Base-by-base conservation (phyloP, 2,113 vertebrate genomes). In the Dipodomys ordii region DNA sequence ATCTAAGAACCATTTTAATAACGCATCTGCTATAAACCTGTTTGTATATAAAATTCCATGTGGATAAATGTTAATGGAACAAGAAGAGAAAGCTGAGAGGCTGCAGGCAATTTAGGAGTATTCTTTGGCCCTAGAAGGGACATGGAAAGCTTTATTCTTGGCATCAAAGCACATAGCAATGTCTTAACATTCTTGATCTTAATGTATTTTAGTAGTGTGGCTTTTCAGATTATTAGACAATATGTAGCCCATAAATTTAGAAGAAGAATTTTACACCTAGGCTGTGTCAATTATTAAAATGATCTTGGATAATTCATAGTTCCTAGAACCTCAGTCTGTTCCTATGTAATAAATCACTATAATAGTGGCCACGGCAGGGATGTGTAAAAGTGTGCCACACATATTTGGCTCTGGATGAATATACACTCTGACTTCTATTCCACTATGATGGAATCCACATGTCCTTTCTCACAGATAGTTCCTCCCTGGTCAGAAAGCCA, bases 151-250 rank as follows among this genome's bases (percentile, higher is more conserved):
- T 64, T 76, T 64, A 3, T 32, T 83, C 83, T 19, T 8, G 67
- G 62, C n/a, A 76, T 79, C 27, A 71, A 25, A 88, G 25, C 49
- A 7, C 60, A 44, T 3, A 20, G 35, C 49, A 2, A 44, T 19
- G 15, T 69, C 20, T 86, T 57, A 6, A 84, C 6, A 46, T 77
- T 74, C 74, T 80, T 81, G 28, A 39, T 46, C 19, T 88, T 92
- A 12, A 80, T 80, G 0, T 30, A 49, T 83, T 49, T 82, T 72
- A 81, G 44, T 82, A 67, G 71, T 0, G 4, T 83, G 9, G 30
- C 91, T 87, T 83, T 93, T 65, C 65, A 83, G 65, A 79, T 83
- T 87, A 67, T 15, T 72, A 60, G 2, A 79, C 30, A 15, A 7
- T 25, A 3, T 0, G 7, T 27, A 13, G 18, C 46, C 46, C 11